These are phyloP conservation scores for Ciona savignyi DNA, from an alignment of 23 tunicate genomes.

Conservation along the genomic window DNA sequence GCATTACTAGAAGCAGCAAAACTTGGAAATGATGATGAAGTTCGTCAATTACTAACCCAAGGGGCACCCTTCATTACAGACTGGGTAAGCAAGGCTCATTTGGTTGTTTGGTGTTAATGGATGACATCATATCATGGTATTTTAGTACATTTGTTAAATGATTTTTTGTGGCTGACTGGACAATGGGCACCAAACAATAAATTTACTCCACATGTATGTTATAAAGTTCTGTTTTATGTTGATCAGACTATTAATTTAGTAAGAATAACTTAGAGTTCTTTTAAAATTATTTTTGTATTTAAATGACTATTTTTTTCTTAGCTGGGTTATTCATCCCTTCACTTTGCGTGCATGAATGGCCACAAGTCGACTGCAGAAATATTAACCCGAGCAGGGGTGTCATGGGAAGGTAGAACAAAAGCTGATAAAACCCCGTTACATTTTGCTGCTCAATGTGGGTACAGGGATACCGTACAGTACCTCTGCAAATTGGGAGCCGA, in stretches of 20 bases:
- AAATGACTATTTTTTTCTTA: no score
- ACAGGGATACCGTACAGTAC: constrained; percentile 17
- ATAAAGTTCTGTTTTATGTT: no score
- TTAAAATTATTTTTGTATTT: no score
- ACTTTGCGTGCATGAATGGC: constrained; percentile 63
- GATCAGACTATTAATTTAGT: no score
- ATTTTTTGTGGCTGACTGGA: no score
- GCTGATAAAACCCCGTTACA: constrained; percentile 82
- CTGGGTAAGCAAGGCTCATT: no score
- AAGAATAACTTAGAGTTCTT: no score
- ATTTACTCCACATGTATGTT: no score
- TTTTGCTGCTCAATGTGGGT: constrained; percentile 55
- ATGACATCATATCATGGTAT: no score
- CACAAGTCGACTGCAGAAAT: constrained; percentile 30
- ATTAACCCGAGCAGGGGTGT: constrained; percentile 52
- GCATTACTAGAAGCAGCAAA: constrained; percentile 42
- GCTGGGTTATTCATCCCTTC: constrained; percentile 62
- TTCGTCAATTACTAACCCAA: constrained; percentile 29
- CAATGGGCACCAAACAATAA: no score
- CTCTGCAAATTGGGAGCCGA: constrained; percentile 53
- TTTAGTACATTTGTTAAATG: no score
- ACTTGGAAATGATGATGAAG: constrained; percentile 47
- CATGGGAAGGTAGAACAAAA: constrained; percentile 59
- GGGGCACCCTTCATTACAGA: constrained; percentile 66
- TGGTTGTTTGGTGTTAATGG: no score